Percentiles rank a stretch among this genome's conserved stretches.
phyloP scores from a whole-genome alignment of 2,888 invertebrate genomes.

The Drosophila birchii region DNA sequence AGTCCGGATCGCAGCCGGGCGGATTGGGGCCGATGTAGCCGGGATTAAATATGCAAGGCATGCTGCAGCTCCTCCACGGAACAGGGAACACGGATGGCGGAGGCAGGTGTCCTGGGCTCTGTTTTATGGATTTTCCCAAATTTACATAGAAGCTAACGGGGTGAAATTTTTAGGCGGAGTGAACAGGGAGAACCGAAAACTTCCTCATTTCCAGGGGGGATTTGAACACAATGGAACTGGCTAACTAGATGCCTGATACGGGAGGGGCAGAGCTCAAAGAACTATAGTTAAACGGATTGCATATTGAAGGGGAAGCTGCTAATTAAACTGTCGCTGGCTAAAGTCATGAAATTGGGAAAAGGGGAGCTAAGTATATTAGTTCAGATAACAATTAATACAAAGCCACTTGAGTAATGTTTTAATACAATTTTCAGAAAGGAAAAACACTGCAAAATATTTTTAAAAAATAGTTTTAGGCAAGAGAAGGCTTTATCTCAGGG shows the following conservation, averaged over 20 bases:
- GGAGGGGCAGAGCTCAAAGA: constrained; percentile 1
- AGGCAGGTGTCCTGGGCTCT: constrained; percentile 25
- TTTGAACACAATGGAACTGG: constrained; percentile 31
- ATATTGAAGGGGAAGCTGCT: constrained; percentile 1
- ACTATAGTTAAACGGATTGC: constrained; percentile 2
- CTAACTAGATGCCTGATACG: constrained; percentile 34
- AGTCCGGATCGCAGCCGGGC: constrained; percentile 63
- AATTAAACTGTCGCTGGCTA: constrained; percentile 5
- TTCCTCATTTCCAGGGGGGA: constrained; percentile 3
- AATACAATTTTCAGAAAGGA: not conserved
- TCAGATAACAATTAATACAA: not conserved
- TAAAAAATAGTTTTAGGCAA: not conserved
- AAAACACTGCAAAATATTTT: not conserved
- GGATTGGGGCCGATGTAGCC: constrained; percentile 68
- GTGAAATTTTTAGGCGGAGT: not conserved
- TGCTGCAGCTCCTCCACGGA: constrained; percentile 27
- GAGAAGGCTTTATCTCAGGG: not conserved
- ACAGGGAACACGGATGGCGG: constrained; percentile 1
- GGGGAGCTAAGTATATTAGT: not conserved
- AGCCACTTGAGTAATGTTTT: not conserved
- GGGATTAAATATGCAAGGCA: constrained; percentile 65
- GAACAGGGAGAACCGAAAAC: not conserved
- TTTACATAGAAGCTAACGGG: constrained; percentile 31
- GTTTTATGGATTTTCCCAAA: constrained; percentile 32
- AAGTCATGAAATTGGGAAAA: not conserved